These are phyloP conservation scores for Trichosurus vulpecula DNA, from an alignment of 2,797 vertebrate species.

Conservation along the genomic window DNA sequence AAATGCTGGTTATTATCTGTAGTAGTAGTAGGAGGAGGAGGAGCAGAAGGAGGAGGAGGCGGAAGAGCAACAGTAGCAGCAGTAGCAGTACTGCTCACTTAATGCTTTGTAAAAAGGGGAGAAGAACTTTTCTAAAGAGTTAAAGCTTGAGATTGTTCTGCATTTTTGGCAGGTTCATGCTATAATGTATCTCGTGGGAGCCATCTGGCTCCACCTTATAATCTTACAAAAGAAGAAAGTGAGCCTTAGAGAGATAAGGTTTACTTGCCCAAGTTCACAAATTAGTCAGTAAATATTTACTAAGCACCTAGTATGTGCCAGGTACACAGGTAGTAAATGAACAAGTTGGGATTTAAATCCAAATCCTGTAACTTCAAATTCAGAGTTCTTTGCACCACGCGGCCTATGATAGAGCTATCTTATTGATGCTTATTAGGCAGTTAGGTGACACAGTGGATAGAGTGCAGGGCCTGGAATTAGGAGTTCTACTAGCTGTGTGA, in stretches of 20 bases:
- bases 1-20: neutral
- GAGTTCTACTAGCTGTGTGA: neutral
- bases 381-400: neutral
- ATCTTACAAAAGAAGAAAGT: neutral
- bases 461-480: neutral
- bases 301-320: neutral
- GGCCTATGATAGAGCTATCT: neutral
- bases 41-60: neutral
- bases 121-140: neutral
- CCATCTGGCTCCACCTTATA: neutral
- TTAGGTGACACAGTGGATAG: neutral
- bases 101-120: neutral
- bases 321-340: neutral
- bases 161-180: neutral
- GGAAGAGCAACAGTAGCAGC: no score
- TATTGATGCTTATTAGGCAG: neutral
- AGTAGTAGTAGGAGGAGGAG: no score
- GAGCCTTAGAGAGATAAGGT: neutral
- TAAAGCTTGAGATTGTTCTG: neutral
- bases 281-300: neutral
- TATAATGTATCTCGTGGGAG: neutral
- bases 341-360: neutral
- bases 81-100: neutral
- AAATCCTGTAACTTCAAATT: neutral
- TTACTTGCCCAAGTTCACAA: neutral